Evolutionary conservation across 1,140 invertebrate genomes (phyloP), one percentile per base, ranked within the genome.

Genomic region (Drosophila neocordata): DNA sequence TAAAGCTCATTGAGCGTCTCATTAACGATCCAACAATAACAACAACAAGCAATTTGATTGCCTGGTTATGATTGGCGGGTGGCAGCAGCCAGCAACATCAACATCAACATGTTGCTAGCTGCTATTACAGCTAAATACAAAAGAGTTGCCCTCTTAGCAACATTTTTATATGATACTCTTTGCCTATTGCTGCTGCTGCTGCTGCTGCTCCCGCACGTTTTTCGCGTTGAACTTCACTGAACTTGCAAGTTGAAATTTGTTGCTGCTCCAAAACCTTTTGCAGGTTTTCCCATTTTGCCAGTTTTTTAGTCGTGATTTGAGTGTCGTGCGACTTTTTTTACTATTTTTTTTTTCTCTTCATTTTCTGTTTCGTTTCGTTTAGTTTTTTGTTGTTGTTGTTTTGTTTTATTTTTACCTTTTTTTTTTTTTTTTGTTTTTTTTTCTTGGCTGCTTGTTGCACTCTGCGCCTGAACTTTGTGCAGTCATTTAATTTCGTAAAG

Each of bases 171-270:
- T 24, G 22, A 1, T 24, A n/a, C n/a, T n/a, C n/a, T n/a, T n/a
- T 1, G 24, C 4, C 1, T 24, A 24, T 2, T 63, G 31, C 1
- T 31, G 18, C 20, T 57, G 27, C 4, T 31, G 27, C 27, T 37
- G 64, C 78, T 82, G 76, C 70, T 88, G 83, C 83, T 88, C 83
- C 83, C 83, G 83, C 83, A 88, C 83, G 83, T 88, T 88, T 88
- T 88, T 88, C 83, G 59, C 83, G 79, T 88, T 88, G 83, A 88
- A 88, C 83, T 79, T 88, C 82, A 82, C 72, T 88, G 83, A 87
- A 87, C 82, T 88, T 87, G 82, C 77, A 73, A 80, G 56, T 77
- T 87, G 78, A 81, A 87, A 56, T 68, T 72, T 51, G 70, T 31
- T 65, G 64, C 41, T 44, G 55, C 65, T 65, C 34, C 44, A 66